Evolutionary conservation across 1,140 invertebrate species (phyloP), one percentile per base, ranked within the genome.

Genomic region (Bombus turneri): DNA sequence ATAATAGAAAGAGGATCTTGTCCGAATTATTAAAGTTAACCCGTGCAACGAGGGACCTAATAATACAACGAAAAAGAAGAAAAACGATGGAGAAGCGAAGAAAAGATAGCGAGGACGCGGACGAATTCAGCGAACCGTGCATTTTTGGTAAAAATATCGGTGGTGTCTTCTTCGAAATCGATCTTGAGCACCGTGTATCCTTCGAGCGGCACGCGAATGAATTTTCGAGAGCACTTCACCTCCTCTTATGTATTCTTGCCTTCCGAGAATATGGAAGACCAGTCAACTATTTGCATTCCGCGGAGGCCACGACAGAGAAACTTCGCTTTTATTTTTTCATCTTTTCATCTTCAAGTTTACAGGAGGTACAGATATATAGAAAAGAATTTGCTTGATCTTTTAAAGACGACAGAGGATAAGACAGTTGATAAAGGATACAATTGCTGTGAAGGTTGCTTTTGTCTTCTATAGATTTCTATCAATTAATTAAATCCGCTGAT

Each of bases 111-210:
- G 25, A 9, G 18, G 22, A 69, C 22, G 22, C 43, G 80, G 41
- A 37, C 5, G 34, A 59, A 22, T 31, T 62, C 6, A 41, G 47
- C n/a, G 31, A 28, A 76, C 59, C n/a, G n/a, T 79, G 1, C 41
- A 5, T 69, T 80, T 80, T 80, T 28, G 31, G 18, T 69, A 28
- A 68, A 64, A 78, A 64, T 78, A 78, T 78, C 39, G 78, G 3
- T 9, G 25, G 64, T 31, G 31, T 53, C 53, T 72, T 72, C 47
- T 22, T 53, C 5, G 68, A 41, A 31, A 72, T 72, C 68, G 79
- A 81, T 81, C 79, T 81, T 81, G 53, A 81, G 43, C 68, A 81
- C 18, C 13, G 31, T 81, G 79, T 81, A 81, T 81, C 68, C 68
- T 41, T 72, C 47, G 28, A 81, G 41, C 37, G 79, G 47, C 47